Conservation (phyloP, 2,888 invertebrate genomes). For the Sinopyrophorus schimmeli region DNA sequence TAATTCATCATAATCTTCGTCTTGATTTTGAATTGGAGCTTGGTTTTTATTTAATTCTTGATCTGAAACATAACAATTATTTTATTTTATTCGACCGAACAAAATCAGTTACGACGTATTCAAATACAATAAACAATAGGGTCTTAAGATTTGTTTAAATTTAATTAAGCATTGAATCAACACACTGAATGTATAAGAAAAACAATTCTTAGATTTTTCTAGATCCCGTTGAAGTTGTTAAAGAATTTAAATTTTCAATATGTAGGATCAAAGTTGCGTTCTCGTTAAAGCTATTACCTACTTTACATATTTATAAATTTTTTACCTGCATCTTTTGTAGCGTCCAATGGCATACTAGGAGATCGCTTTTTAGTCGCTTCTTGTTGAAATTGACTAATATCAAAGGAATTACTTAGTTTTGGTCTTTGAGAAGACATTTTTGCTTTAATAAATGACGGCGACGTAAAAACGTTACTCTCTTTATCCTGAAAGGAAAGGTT, state of each 20-base stretch:
- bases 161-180: too few relatives aligned
- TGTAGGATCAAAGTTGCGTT: too few relatives aligned
- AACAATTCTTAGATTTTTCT: too few relatives aligned
- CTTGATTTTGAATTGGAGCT: slow-evolving; percentile 4
- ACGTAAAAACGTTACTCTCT: slow-evolving; percentile 15
- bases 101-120: too few relatives aligned
- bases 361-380: slow-evolving; percentile 39
- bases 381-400: slow-evolving; percentile 43
- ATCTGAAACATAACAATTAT: background rate
- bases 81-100: too few relatives aligned
- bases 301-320: too few relatives aligned
- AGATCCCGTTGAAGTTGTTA: too few relatives aligned
- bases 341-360: slow-evolving; percentile 19
- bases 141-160: too few relatives aligned
- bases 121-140: too few relatives aligned
- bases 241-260: too few relatives aligned
- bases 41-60: slow-evolving; percentile 5
- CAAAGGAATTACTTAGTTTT: slow-evolving; percentile 42
- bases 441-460: slow-evolving; percentile 12
- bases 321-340: slow-evolving; percentile 18
- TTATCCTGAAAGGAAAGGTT: slow-evolving; percentile 14
- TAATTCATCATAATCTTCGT: slow-evolving; percentile 59
- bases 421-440: slow-evolving; percentile 26
- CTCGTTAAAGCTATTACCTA: too few relatives aligned
- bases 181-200: too few relatives aligned